Evolutionary conservation across 2,113 vertebrate species (phyloP).

Genomic region (Lethenteron camtschaticum): DNA sequence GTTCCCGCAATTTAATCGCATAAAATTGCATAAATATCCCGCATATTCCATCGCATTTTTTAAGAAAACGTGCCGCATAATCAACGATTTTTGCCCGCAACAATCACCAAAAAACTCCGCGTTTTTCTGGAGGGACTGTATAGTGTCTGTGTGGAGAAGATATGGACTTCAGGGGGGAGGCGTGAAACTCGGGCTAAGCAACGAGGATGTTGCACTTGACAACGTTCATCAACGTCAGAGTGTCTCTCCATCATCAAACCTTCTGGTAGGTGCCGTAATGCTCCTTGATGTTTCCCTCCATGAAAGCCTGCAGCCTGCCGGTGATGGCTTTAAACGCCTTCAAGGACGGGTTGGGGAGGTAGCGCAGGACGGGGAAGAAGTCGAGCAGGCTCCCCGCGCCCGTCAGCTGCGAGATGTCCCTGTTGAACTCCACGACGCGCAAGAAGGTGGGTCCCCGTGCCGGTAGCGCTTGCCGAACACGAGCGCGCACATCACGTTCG

Average conservation of each 20-base stretch:
- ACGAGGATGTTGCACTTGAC: background rate
- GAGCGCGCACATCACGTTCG: constrained; percentile 22
- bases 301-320: constrained; percentile 20
- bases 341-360: constrained; percentile 19
- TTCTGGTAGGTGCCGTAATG: constrained; percentile 24
- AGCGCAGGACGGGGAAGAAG: constrained; percentile 22
- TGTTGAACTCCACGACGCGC: constrained; percentile 18
- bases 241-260: constrained; percentile 15
- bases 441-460: constrained; percentile 29
- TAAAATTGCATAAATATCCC: no score
- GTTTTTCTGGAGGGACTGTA: no score
- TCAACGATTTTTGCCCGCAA: no score
- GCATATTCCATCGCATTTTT: no score
- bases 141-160: constrained; percentile 17
- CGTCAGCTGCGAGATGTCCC: constrained; percentile 13
- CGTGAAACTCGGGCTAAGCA: background rate
- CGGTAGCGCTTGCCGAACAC: constrained; percentile 29
- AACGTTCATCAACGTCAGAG: background rate
- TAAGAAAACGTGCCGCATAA: no score
- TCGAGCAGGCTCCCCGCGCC: constrained; percentile 18
- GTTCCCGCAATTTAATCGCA: no score
- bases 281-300: constrained; percentile 19
- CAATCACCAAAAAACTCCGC: no score
- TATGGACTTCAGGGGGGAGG: constrained; percentile 10
- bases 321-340: constrained; percentile 21